A percentile compares a stretch with the other conserved stretches of the same genome.
Evolutionary conservation across 2,888 invertebrate species (phyloP).

Genomic region (Hypsopygia costalis): DNA sequence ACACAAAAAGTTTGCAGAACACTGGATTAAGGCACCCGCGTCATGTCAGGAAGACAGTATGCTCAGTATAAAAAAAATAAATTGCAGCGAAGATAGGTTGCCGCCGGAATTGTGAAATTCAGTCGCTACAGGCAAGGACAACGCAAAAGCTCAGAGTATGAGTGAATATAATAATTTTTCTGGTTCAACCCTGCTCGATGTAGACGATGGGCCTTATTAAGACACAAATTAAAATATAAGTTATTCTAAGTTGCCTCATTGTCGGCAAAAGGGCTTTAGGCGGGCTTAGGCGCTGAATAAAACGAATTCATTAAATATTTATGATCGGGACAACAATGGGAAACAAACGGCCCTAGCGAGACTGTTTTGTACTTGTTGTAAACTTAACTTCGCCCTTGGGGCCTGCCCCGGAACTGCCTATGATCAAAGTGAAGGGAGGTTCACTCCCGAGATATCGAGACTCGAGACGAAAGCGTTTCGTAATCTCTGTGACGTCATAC

Average conservation of each 20-base stretch:
- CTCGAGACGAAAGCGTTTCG: slow-evolving; percentile 10
- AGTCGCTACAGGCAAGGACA: too few species aligned
- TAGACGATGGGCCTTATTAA: background rate
- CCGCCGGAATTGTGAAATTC: too few species aligned
- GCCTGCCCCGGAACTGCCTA: slow-evolving; percentile 27
- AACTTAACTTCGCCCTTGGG: slow-evolving; percentile 37
- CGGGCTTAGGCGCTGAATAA: slow-evolving; percentile 18
- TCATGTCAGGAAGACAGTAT: too few species aligned
- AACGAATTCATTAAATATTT: slow-evolving; percentile 32
- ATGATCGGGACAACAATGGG: slow-evolving; percentile 32
- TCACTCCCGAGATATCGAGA: slow-evolving; percentile 12
- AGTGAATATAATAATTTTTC: too few species aligned
- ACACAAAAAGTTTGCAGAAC: too few species aligned
- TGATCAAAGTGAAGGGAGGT: slow-evolving; percentile 30
- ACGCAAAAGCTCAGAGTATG: too few species aligned
- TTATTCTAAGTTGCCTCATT: slow-evolving; percentile 15
- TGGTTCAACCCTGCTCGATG: background rate
- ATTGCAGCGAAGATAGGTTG: too few species aligned
- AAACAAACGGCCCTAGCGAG: slow-evolving; percentile 29
- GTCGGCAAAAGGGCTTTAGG: slow-evolving; percentile 17
- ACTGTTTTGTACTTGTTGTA: slow-evolving; percentile 34
- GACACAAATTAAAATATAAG: slow-evolving; percentile 13
- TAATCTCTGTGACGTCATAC: slow-evolving; percentile 1
- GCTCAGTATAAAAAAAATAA: too few species aligned
- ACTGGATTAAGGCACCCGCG: too few species aligned